Conservation (phyloP, 1,140 invertebrate genomes). For the Goniozus legneri region DNA sequence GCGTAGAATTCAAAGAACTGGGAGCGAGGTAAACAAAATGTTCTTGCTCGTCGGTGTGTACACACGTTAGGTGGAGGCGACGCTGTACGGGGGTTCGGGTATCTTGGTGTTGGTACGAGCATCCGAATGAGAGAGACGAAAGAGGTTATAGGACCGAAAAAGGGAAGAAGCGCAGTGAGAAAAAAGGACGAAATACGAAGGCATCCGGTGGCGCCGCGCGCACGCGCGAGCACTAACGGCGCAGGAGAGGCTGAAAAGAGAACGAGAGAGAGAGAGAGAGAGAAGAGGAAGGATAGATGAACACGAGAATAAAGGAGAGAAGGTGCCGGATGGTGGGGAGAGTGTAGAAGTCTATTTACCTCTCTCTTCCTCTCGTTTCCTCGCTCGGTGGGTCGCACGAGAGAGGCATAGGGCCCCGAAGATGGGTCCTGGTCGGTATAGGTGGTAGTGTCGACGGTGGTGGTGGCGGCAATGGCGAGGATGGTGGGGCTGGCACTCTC, state of each 20-base stretch:
- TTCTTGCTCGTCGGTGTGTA: constrained; percentile 33
- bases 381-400: neutral
- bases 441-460: constrained; percentile 6
- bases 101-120: neutral
- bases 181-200: constrained; percentile 24
- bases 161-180: constrained; percentile 8
- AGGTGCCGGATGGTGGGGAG: neutral
- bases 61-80: constrained; percentile 4
- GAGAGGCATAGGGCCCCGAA: constrained; percentile 35
- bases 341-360: neutral
- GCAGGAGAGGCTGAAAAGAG: too few species aligned
- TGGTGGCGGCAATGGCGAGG: constrained; percentile 8
- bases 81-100: neutral
- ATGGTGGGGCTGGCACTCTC: constrained; percentile 1
- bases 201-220: constrained; percentile 41
- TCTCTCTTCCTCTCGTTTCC: too few species aligned
- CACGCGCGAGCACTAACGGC: constrained; percentile 10
- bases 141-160: constrained; percentile 9
- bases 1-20: constrained; percentile 49
- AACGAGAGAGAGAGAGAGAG: constrained; percentile 7
- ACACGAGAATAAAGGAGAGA: neutral
- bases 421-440: constrained; percentile 24
- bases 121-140: neutral
- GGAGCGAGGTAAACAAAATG: constrained; percentile 52
- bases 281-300: neutral